These are phyloP conservation scores for Pollenia angustigena DNA, from an alignment of 2,888 invertebrate genomes.

Conservation along the genomic window DNA sequence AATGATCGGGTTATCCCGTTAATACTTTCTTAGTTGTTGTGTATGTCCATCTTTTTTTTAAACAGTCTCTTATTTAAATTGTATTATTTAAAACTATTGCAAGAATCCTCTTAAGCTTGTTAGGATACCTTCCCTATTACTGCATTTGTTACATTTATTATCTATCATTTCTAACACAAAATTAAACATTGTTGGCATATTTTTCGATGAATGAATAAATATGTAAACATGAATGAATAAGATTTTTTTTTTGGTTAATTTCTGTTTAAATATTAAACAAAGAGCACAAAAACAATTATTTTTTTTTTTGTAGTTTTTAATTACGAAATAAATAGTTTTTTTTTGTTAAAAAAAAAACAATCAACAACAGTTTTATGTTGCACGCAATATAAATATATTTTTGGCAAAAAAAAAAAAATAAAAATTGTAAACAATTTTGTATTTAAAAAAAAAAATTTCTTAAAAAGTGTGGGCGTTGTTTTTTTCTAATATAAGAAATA, in stretches of 20 bases:
- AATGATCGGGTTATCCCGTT: no score
- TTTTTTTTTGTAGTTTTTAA: conserved; percentile 58
- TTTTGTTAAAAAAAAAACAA: conserved; percentile 33
- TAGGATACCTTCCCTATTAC: conserved; percentile 4
- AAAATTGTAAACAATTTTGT: conserved; percentile 46
- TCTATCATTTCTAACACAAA: conserved; percentile 32
- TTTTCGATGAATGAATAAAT: conserved; percentile 61
- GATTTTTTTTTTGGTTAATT: conserved; percentile 28
- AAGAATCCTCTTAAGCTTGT: no score
- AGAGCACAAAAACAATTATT: conserved; percentile 39
- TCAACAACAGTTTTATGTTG: conserved; percentile 53
- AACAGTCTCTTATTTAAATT: no score
- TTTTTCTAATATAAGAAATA: neutral
- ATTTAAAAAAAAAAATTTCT: conserved; percentile 42
- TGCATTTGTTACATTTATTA: conserved; percentile 24
- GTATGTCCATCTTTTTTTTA: no score
- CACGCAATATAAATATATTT: conserved; percentile 65
- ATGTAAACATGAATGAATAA: conserved; percentile 66
- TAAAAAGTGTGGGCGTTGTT: conserved; percentile 54
- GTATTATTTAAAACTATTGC: no score
- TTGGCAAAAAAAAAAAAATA: conserved; percentile 20
- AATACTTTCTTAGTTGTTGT: no score
- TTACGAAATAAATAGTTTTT: conserved; percentile 54
- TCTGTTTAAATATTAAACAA: conserved; percentile 28
- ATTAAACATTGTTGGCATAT: conserved; percentile 61